Conservation (phyloP, 2,888 invertebrate genomes). For the Drosophila robusta region DNA sequence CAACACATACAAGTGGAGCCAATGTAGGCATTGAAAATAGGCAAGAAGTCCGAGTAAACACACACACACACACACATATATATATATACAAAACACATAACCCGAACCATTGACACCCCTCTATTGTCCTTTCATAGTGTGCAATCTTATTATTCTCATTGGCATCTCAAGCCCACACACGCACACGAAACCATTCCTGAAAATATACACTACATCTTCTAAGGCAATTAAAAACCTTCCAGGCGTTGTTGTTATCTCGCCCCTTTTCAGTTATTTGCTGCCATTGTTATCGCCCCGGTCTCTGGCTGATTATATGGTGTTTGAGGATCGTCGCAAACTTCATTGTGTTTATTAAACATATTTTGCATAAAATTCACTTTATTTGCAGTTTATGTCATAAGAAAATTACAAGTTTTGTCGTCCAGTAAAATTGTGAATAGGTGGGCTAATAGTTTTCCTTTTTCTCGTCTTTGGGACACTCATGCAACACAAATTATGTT, state of each 20-base stretch:
- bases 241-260: constrained; percentile 61
- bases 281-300: constrained; percentile 43
- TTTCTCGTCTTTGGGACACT: constrained; percentile 29
- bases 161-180: constrained; percentile 57
- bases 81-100: constrained; percentile 4
- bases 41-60: constrained; percentile 31
- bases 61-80: constrained; percentile 18
- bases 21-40: constrained; percentile 42
- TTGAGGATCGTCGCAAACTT: constrained; percentile 48
- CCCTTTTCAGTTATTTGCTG: constrained; percentile 58
- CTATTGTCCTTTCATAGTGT: constrained; percentile 62
- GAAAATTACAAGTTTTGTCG: constrained; percentile 67
- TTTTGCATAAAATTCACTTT: constrained; percentile 80
- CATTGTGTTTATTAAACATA: constrained; percentile 80
- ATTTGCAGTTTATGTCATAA: constrained; percentile 75
- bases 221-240: constrained; percentile 76
- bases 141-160: constrained; percentile 74
- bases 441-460: constrained; percentile 44
- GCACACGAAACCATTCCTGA: constrained; percentile 13
- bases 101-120: constrained; percentile 32
- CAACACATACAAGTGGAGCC: constrained; percentile 48
- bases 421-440: constrained; percentile 9
- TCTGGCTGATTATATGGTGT: constrained; percentile 37
- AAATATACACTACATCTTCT: constrained; percentile 43
- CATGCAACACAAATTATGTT: constrained; percentile 76